phyloP scores from a whole-genome alignment of 2,797 vertebrate species.

The Passerculus sandwichensis region DNA sequence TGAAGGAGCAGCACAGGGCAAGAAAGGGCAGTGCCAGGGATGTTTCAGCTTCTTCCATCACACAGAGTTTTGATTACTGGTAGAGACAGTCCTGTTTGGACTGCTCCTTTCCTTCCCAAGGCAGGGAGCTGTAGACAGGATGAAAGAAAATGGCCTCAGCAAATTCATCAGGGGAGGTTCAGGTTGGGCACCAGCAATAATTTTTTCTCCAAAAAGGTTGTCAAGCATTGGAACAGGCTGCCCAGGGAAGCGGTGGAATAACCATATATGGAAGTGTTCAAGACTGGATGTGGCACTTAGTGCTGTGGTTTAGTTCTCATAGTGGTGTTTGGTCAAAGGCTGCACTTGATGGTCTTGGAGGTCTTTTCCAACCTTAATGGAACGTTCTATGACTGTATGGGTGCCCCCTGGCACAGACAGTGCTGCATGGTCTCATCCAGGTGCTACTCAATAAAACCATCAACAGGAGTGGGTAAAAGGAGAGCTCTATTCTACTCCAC shows the following conservation, averaged over 20 bases:
- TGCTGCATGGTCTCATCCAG: background rate
- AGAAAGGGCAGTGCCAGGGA: background rate
- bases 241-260: background rate
- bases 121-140: background rate
- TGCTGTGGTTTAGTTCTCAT: background rate
- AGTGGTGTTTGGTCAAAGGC: background rate
- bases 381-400: background rate
- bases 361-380: background rate
- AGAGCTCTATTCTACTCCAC: background rate
- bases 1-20: background rate
- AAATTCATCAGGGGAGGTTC: background rate
- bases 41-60: background rate
- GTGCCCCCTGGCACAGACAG: background rate
- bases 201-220: background rate
- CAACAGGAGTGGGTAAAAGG: background rate
- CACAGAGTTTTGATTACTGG: background rate
- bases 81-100: background rate
- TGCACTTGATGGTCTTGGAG: background rate
- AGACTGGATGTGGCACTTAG: background rate
- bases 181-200: background rate
- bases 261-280: background rate
- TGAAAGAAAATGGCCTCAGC: background rate
- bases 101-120: background rate
- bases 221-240: background rate
- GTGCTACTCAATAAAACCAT: background rate